A percentile compares a stretch with the other conserved stretches of the same genome.
phyloP scores from a whole-genome alignment of 2,888 invertebrate species.

The Norana najaformis region DNA sequence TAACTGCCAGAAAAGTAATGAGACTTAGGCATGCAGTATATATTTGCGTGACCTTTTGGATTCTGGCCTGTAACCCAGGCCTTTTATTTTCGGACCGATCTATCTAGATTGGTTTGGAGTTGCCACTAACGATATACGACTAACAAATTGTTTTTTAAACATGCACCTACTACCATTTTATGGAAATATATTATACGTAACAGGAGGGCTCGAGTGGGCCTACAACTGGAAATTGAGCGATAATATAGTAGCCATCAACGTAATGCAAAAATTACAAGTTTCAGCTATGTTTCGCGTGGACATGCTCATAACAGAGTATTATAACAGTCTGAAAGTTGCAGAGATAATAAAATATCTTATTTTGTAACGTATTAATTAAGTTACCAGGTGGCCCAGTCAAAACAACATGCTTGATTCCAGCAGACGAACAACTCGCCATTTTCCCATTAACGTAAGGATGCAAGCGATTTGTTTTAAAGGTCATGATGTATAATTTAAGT shows the following conservation, averaged over 20 bases:
- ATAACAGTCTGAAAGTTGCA: background rate
- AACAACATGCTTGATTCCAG: background rate
- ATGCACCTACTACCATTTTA: background rate
- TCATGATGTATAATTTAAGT: no score
- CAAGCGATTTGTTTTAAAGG: background rate
- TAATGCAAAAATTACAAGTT: background rate
- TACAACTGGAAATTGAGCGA: background rate
- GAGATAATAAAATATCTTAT: background rate
- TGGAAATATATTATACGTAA: background rate
- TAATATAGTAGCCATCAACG: background rate
- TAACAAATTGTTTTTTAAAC: background rate
- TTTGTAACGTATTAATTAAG: background rate
- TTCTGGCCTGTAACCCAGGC: background rate
- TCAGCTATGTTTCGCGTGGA: background rate
- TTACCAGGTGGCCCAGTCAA: slow-evolving; percentile 28
- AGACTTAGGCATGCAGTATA: no score
- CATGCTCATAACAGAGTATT: background rate
- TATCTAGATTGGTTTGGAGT: background rate
- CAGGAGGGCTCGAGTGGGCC: no score
- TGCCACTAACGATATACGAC: background rate
- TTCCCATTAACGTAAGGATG: background rate
- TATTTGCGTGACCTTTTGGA: no score
- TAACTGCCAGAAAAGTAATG: no score
- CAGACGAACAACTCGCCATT: slow-evolving; percentile 5
- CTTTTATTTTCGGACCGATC: background rate